phyloP scores from a whole-genome alignment of 2,797 vertebrate species.

The Tachyglossus aculeatus region DNA sequence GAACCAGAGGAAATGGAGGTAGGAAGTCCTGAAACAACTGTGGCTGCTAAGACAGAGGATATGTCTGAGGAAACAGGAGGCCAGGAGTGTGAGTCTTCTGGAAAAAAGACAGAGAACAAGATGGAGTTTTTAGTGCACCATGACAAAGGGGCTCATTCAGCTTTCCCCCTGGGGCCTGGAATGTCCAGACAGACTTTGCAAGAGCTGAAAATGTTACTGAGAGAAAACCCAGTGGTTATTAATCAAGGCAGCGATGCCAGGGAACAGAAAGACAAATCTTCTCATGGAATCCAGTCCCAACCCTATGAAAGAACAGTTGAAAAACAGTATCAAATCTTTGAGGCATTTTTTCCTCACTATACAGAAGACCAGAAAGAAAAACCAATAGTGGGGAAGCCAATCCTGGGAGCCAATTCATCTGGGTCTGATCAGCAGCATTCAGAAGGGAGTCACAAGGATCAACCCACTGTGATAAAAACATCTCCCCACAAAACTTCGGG shows the following conservation, averaged over 20 bases:
- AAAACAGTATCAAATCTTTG: slow-evolving; percentile 62
- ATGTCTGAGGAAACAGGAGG: not conserved
- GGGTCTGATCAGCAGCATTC: slow-evolving; percentile 48
- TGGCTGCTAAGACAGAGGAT: not conserved
- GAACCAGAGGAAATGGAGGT: not conserved
- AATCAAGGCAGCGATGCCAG: slow-evolving; percentile 43
- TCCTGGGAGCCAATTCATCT: slow-evolving; percentile 18
- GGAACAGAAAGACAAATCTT: slow-evolving; percentile 37
- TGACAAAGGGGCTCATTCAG: not conserved
- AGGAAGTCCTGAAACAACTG: not conserved
- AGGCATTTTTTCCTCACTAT: slow-evolving; percentile 74
- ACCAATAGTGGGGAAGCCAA: slow-evolving; percentile 20
- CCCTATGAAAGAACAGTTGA: slow-evolving; percentile 58
- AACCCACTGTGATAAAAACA: slow-evolving; percentile 44
- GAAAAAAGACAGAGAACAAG: not conserved
- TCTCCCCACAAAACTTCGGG: slow-evolving; percentile 14
- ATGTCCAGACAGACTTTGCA: slow-evolving; percentile 75
- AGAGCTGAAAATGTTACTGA: slow-evolving; percentile 77
- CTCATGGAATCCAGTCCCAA: slow-evolving; percentile 57
- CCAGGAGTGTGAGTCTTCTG: not conserved
- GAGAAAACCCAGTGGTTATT: slow-evolving; percentile 63
- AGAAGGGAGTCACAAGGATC: slow-evolving; percentile 7
- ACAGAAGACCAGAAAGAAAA: slow-evolving; percentile 53
- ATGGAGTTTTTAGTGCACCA: not conserved
- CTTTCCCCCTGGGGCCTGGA: slow-evolving; percentile 34